These are phyloP conservation scores for Acipenser transmontanus DNA, from an alignment of 2,797 vertebrate genomes.

Conservation along the genomic window DNA sequence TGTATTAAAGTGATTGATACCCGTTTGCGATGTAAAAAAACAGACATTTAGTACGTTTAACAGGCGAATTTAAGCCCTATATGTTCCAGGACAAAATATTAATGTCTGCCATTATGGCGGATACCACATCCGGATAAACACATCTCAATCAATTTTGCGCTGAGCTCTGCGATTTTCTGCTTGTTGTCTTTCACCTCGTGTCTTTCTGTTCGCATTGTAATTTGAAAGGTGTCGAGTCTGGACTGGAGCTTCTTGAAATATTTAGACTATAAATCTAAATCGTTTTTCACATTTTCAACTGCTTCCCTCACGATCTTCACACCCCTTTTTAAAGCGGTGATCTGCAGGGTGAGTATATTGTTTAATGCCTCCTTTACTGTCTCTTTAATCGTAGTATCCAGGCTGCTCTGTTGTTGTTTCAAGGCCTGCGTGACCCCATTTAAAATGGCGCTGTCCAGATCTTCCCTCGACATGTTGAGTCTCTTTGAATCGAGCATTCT, in stretches of 20 bases:
- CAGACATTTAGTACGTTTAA: neutral
- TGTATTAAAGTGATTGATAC: neutral
- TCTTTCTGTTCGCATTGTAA: too few species aligned
- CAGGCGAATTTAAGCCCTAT: neutral
- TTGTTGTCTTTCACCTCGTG: too few species aligned
- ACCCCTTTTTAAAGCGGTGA: neutral
- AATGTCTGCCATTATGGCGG: too few species aligned
- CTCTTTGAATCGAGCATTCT: slow-evolving; percentile 6
- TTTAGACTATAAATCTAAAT: too few species aligned
- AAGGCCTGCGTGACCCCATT: slow-evolving; percentile 11
- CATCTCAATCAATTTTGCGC: neutral
- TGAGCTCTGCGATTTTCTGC: too few species aligned
- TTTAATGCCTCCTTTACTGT: slow-evolving; percentile 14
- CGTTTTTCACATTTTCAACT: neutral
- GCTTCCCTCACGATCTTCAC: neutral
- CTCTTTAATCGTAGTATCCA: neutral
- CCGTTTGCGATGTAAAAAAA: neutral
- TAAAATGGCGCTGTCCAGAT: slow-evolving; percentile 10
- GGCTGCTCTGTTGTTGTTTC: slow-evolving; percentile 10
- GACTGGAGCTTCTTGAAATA: too few species aligned
- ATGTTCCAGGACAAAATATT: too few species aligned
- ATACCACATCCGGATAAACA: too few species aligned
- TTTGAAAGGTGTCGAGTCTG: too few species aligned
- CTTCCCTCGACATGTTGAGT: slow-evolving; percentile 10
- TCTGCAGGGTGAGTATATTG: slow-evolving; percentile 6